Base-by-base conservation (phyloP, 2,797 vertebrate species). In the Simalia tracyae region DNA sequence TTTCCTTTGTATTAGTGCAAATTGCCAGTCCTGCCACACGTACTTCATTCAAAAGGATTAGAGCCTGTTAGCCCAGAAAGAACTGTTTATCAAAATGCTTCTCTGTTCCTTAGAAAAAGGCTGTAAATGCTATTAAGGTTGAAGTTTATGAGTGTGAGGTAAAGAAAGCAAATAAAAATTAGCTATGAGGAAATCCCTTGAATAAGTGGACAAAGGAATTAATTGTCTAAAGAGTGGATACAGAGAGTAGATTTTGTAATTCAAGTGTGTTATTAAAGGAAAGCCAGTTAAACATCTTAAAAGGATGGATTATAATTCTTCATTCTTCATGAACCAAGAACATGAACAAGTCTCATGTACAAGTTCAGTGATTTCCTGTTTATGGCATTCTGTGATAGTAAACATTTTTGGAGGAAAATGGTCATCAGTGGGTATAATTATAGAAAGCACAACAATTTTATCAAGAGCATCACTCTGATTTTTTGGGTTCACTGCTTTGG, bases 181-280 rank as follows among this genome's bases (percentile, higher is more conserved):
- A 17, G 54, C 66, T 76, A 76, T 59, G 54, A 76, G 54, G 54
- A 76, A 89, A 57, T 57, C 19, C 68, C 31, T 57, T 14, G 15
- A 54, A 84, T 60, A 89, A 59, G 12, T 24, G 76, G 59, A 90
- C 36, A 90, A 90, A 63, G 28, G 89, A 84, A 90, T 31, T 46
- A 63, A 90, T 63, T 90, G 59, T 84, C 42, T 50, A 63, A 42
- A 11, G 12, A 31, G n/a, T 24, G 7, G 46, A 50, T 42, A 89
- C 46, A 54, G 50, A 66, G 28, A 72, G 50, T 10, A 4, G 19
- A 31, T 89, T 66, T 59, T 12, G 7, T 24, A 56, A 89, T 59
- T 24, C 56, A 66, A 59, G 42, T 59, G 59, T 0, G 3, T 46
- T 61, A 17, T 31, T 57, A 24, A 76, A 54, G 84, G 12, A 64